Evolutionary conservation across 1,140 invertebrate genomes (phyloP).

Genomic region (Sitobion miscanthi): DNA sequence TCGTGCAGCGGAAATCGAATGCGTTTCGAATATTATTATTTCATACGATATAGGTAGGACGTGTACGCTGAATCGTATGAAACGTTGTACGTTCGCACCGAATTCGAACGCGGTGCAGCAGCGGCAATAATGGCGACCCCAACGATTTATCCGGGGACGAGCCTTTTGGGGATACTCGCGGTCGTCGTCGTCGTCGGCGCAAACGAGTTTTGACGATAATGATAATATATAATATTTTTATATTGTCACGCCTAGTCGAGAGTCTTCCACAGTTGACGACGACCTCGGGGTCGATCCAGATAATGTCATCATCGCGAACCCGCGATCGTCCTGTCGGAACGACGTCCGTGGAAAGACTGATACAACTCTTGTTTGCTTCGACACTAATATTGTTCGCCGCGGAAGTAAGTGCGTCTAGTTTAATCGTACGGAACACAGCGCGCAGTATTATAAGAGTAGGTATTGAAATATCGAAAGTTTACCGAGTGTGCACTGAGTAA

Average conservation of each 20-base stretch:
- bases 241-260: neutral
- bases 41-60: neutral
- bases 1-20: slow-evolving; percentile 45
- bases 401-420: neutral
- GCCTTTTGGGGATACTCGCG: slow-evolving; percentile 27
- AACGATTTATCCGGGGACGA: neutral
- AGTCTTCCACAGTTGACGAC: neutral
- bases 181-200: neutral
- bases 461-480: neutral
- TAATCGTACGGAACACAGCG: neutral
- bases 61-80: neutral
- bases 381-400: neutral
- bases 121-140: neutral
- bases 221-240: neutral
- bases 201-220: neutral
- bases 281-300: neutral
- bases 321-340: too few species aligned
- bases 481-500: too few species aligned
- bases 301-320: neutral
- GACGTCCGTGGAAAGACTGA: neutral
- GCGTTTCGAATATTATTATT: neutral
- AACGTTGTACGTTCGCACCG: neutral
- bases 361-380: neutral
- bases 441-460: neutral
- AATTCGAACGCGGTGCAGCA: neutral